Percentiles rank a stretch among this genome's conserved stretches.
phyloP scores from a whole-genome alignment of 23 tunicate genomes.

The Styela clava region DNA sequence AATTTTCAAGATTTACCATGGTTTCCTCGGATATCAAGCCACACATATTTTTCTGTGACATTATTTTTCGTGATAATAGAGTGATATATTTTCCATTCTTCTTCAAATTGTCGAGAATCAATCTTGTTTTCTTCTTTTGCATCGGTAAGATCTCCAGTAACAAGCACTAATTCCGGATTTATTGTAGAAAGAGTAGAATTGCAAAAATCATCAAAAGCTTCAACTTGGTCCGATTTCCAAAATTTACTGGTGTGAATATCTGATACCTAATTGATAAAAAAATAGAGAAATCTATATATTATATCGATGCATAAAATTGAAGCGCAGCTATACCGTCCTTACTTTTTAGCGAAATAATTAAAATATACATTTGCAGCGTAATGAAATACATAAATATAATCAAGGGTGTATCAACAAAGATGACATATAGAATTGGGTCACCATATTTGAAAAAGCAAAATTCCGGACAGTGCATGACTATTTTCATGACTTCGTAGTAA shows the following conservation, averaged over 20 bases:
- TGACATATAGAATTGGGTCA: no score
- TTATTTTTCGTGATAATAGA: conserved; percentile 44
- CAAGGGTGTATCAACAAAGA: no score
- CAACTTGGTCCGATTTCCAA: conserved; percentile 40
- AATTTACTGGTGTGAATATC: conserved; percentile 77
- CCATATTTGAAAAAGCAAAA: no score
- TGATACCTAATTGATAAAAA: conserved; percentile 55
- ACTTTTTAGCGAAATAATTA: no score
- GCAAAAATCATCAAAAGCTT: conserved; percentile 73
- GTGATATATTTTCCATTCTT: conserved; percentile 83
- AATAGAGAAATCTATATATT: no score
- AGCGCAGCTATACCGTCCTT: no score
- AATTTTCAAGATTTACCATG: conserved; percentile 67
- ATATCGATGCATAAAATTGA: no score
- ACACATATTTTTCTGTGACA: conserved; percentile 48
- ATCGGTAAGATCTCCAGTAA: conserved; percentile 98
- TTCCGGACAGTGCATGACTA: no score
- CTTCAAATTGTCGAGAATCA: conserved; percentile 58
- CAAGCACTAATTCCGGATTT: conserved; percentile 82
- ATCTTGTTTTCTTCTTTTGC: conserved; percentile 59
- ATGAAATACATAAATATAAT: no score
- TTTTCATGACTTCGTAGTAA: no score
- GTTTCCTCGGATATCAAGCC: conserved; percentile 94
- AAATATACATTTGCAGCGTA: no score
- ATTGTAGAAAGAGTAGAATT: conserved; percentile 41